Conservation (phyloP, 1,140 invertebrate species). For the Hestina assimilis region DNA sequence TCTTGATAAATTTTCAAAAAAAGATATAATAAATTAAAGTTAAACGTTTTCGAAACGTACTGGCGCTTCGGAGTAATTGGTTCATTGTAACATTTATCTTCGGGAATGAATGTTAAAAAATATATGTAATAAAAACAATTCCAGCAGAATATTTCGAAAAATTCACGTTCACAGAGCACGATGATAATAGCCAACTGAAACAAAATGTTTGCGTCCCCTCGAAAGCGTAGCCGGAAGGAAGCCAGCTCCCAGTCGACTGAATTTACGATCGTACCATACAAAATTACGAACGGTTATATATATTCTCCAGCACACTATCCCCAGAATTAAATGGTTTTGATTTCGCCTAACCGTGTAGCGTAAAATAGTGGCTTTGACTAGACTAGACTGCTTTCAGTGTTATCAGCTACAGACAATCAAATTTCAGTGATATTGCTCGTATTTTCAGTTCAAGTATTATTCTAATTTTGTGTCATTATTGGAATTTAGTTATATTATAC, state of each 20-base stretch:
- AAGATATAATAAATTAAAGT: conserved; percentile 1
- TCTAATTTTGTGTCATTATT: too few relatives aligned
- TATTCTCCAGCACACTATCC: conserved; percentile 8
- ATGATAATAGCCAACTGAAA: conserved; percentile 25
- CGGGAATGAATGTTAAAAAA: conserved; percentile 2
- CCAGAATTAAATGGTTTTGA: conserved; percentile 2
- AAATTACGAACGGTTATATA: conserved; percentile 19
- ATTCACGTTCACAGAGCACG: conserved; percentile 8
- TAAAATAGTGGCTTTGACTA: background rate
- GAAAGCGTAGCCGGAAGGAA: conserved; percentile 31
- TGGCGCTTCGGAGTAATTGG: conserved; percentile 11
- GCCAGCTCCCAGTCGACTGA: conserved; percentile 18
- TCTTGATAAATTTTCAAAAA: background rate
- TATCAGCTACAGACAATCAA: too few relatives aligned
- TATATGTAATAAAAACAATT: conserved; percentile 1
- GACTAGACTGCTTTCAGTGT: too few relatives aligned
- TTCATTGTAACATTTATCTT: conserved; percentile 9
- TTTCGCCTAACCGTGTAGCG: background rate
- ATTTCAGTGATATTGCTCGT: too few relatives aligned
- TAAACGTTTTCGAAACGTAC: background rate
- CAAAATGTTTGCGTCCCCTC: conserved; percentile 28
- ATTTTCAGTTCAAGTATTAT: too few relatives aligned
- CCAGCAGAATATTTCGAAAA: conserved; percentile 16
- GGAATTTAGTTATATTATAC: too few relatives aligned
- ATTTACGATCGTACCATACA: conserved; percentile 24